Evolutionary conservation across 1,140 invertebrate species (phyloP), one percentile per base, ranked within the genome.

Genomic region (Bradysia coprophila): DNA sequence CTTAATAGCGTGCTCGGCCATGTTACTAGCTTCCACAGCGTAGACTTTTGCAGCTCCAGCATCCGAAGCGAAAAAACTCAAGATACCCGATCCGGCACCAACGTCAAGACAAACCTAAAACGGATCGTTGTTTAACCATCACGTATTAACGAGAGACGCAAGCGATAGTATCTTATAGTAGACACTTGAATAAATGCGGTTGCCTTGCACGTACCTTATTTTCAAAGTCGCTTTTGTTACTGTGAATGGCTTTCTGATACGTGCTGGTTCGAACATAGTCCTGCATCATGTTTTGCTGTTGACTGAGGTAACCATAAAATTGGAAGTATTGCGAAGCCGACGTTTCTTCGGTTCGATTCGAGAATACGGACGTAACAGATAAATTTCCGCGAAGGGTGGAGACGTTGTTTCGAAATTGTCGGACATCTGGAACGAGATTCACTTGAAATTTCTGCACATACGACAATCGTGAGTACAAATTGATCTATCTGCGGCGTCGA

Each of bases 261-360:
- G 95, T 98, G 52, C 90, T 91, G 20, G 95, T 99, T 48, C 95
- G 71, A 38, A 98, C 90, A 60, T 95, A 98, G 64, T 98, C 95
- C 69, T 91, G 87, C 85, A 98, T 91, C 95, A 99, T 98, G 56
- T 99, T 99, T 66, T 99, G 95, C 64, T 99, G 95, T 61, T 99
- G 95, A 38, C 91, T 96, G 42, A 99, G 66, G 66, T 96, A 98
- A 42, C 94, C 92, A 66, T 98, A 98, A 66, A 98, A 98, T 70
- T 98, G 79, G 54, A 91, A 98, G 71, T 98, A 98, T 60, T 97
- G 93, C 59, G 87, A 85, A 22, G 93, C 93, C 15, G 92, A 96
- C 1, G 92, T 90, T 53, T 96, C 90, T 59, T 97, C 94, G 19
- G 94, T 97, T 58, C 94, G 72, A 46, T 92, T 82, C n/a, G 86